These are phyloP conservation scores for Antedon mediterranea DNA, from an alignment of 53 echinoderm and acorn worm species.

Conservation along the genomic window DNA sequence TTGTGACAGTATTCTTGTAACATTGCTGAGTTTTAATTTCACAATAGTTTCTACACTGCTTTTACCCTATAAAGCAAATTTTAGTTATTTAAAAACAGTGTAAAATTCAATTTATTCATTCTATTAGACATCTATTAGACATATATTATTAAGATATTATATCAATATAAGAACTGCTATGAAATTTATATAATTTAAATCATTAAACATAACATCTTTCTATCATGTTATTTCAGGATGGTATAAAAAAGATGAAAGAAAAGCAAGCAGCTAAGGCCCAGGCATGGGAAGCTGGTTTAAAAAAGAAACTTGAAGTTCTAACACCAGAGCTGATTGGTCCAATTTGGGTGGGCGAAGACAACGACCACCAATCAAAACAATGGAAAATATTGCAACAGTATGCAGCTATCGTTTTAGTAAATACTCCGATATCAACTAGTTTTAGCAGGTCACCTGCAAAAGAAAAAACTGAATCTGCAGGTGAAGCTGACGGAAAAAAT, in stretches of 20 bases:
- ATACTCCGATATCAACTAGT: slow-evolving; percentile 51
- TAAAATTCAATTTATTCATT: no score
- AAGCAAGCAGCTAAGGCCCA: slow-evolving; percentile 65
- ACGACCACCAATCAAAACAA: slow-evolving; percentile 9
- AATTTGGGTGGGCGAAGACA: slow-evolving; percentile 23
- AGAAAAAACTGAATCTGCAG: not conserved
- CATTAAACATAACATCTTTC: no score
- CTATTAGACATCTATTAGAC: no score
- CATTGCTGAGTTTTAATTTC: no score
- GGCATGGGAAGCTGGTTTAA: slow-evolving; percentile 78
- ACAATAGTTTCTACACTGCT: no score
- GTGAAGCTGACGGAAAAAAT: not conserved
- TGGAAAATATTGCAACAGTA: slow-evolving; percentile 38
- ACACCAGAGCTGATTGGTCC: slow-evolving; percentile 58
- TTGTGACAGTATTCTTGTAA: no score
- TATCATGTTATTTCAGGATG: not conserved
- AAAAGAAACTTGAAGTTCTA: slow-evolving; percentile 48
- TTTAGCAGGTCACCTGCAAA: slow-evolving; percentile 12
- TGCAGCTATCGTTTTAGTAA: slow-evolving; percentile 39
- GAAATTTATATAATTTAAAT: no score
- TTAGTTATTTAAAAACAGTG: no score
- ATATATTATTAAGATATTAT: no score
- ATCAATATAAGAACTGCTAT: no score
- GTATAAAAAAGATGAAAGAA: slow-evolving; percentile 42
- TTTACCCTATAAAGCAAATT: no score